Conservation (phyloP, 2,113 vertebrate species). For the Lasiurus borealis region DNA sequence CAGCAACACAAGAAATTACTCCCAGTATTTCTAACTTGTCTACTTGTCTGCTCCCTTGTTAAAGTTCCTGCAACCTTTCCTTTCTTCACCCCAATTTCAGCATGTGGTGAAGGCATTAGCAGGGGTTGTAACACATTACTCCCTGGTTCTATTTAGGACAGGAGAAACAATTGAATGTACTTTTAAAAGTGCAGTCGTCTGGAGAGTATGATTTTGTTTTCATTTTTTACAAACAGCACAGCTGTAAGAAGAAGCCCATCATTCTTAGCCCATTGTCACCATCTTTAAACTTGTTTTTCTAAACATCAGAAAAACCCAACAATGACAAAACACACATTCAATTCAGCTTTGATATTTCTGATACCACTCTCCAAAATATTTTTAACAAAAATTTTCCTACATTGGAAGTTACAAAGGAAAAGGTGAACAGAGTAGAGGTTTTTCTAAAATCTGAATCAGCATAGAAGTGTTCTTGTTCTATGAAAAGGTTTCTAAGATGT, state of each 20-base stretch:
- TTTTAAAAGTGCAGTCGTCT: slow-evolving; percentile 33
- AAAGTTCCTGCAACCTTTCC: slow-evolving; percentile 34
- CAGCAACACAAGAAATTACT: slow-evolving; percentile 59
- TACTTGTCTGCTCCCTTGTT: slow-evolving; percentile 37
- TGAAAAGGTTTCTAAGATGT: slow-evolving; percentile 67
- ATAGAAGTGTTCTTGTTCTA: slow-evolving; percentile 27
- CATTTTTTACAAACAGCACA: neutral
- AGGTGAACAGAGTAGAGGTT: neutral
- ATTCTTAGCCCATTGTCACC: neutral
- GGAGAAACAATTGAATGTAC: neutral
- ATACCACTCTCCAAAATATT: neutral
- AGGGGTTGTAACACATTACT: neutral
- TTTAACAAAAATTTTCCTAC: slow-evolving; percentile 17
- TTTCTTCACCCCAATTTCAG: slow-evolving; percentile 64
- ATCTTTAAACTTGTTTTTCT: slow-evolving; percentile 19
- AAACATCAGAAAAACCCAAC: neutral
- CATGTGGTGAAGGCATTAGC: slow-evolving; percentile 80
- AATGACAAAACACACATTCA: neutral
- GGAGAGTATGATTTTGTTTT: slow-evolving; percentile 23
- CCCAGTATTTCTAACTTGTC: slow-evolving; percentile 64
- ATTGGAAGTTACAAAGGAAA: neutral
- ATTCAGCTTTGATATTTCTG: slow-evolving; percentile 22
- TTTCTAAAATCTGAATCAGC: slow-evolving; percentile 33
- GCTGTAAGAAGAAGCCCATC: neutral
- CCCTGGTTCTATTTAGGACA: slow-evolving; percentile 52